Evolutionary conservation across 2,113 vertebrate species (phyloP).

Genomic region (Callipepla californica): DNA sequence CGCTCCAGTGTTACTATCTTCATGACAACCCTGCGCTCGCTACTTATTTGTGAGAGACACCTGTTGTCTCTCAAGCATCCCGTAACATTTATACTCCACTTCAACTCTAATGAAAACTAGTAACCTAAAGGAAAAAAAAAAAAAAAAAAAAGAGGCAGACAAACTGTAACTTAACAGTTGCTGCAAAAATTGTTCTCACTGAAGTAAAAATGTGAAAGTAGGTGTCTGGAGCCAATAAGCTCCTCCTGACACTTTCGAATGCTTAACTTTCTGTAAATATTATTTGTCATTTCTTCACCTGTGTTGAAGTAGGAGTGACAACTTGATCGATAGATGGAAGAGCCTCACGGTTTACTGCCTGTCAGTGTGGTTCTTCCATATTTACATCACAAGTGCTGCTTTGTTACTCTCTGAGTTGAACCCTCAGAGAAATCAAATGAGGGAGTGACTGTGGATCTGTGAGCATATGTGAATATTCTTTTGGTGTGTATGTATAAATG

Average conservation of each 20-base stretch:
- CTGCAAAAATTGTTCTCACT: not conserved
- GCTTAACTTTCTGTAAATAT: not conserved
- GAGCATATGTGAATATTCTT: not conserved
- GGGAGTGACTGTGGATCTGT: not conserved
- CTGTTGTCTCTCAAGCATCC: not conserved
- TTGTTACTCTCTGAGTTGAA: not conserved
- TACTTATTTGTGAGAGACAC: not conserved
- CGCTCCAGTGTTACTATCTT: not conserved
- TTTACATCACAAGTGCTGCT: not conserved
- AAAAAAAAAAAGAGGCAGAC: not conserved
- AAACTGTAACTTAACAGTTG: not conserved
- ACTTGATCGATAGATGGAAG: not conserved
- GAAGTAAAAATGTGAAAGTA: not conserved
- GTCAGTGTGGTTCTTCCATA: not conserved
- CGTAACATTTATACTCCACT: not conserved
- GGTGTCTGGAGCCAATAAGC: not conserved
- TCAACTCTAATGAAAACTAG: not conserved
- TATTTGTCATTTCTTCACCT: constrained; percentile 41
- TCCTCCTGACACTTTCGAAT: not conserved
- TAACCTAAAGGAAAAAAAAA: not conserved
- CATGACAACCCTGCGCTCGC: not conserved
- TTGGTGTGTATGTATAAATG: not conserved
- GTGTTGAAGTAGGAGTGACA: constrained; percentile 2
- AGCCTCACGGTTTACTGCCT: not conserved
- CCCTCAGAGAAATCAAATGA: not conserved